A percentile compares a stretch with the other conserved stretches of the same genome.
These are phyloP conservation scores for Phylloscopus whistleri DNA, from an alignment of 2,113 vertebrate genomes.

Conservation along the genomic window DNA sequence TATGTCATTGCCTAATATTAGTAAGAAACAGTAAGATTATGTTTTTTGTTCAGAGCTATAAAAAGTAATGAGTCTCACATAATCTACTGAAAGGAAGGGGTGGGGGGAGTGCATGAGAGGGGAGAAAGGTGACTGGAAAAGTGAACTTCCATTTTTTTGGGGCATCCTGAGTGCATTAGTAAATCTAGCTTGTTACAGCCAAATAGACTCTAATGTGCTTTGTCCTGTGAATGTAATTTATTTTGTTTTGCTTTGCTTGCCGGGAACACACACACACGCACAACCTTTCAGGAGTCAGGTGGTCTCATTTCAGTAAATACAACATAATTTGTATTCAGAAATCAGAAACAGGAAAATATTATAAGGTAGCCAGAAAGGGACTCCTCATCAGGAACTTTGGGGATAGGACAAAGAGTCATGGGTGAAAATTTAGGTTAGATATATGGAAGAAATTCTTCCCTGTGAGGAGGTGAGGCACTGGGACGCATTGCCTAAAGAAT, in stretches of 20 bases:
- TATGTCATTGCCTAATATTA: constrained; percentile 83
- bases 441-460: background rate
- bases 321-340: too few relatives aligned
- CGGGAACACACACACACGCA: constrained; percentile 16
- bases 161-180: constrained; percentile 62
- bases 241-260: constrained; percentile 44
- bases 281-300: constrained; percentile 54
- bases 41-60: constrained; percentile 73
- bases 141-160: constrained; percentile 58
- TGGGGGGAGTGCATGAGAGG: background rate
- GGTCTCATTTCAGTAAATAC: constrained; percentile 28
- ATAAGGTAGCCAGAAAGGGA: background rate
- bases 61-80: constrained; percentile 80
- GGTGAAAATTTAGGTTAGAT: background rate
- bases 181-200: constrained; percentile 42
- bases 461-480: background rate
- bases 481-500: background rate
- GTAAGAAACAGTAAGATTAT: constrained; percentile 74
- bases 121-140: constrained; percentile 63
- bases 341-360: constrained; percentile 52
- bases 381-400: background rate
- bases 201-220: constrained; percentile 54
- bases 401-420: background rate
- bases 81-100: constrained; percentile 71
- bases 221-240: constrained; percentile 18